Evolutionary conservation across 2,797 vertebrate species (phyloP).

Genomic region (Danio aesculapii): DNA sequence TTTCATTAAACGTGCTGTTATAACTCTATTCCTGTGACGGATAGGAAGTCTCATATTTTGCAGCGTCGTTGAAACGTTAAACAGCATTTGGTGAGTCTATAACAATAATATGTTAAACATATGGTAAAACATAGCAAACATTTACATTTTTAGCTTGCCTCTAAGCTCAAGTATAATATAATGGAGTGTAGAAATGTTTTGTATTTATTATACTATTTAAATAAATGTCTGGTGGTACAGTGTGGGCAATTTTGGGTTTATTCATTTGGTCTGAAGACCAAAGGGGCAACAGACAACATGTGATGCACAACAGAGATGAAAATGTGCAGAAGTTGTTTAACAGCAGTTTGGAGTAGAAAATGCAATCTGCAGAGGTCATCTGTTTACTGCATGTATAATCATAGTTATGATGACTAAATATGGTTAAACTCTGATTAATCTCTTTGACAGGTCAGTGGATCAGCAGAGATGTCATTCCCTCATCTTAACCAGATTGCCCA

Average conservation of each 20-base stretch:
- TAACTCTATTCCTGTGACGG: not conserved
- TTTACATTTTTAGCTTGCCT: not conserved
- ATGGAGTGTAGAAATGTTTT: not conserved
- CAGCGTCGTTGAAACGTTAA: not conserved
- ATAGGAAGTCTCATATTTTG: not conserved
- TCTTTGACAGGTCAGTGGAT: constrained; percentile 3
- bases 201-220: not conserved
- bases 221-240: not conserved
- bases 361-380: no score
- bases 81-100: constrained; percentile 22
- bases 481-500: constrained; percentile 94
- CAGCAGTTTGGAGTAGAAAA: not conserved
- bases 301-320: not conserved
- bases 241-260: not conserved
- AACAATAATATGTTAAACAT: not conserved
- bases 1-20: not conserved
- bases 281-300: no score
- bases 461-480: constrained; percentile 90
- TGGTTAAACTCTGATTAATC: not conserved
- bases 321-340: not conserved
- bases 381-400: not conserved
- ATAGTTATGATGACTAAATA: not conserved
- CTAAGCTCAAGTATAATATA: not conserved
- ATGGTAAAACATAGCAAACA: not conserved
- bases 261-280: not conserved